A percentile compares a stretch with the other conserved stretches of the same genome.
Conservation (phyloP, 2,797 vertebrate species). For the Lepus oiostolus region DNA sequence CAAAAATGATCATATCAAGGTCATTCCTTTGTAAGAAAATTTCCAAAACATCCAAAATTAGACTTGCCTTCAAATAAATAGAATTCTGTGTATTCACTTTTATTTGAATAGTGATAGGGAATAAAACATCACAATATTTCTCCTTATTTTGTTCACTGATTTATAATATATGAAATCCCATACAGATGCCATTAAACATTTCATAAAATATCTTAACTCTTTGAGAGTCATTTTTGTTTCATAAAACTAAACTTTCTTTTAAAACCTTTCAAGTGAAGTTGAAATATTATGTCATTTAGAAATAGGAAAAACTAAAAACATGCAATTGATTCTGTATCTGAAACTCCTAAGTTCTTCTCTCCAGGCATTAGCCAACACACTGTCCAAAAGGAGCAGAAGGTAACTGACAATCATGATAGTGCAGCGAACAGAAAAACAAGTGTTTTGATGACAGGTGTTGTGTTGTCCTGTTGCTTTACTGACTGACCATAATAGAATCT, state of each 20-base stretch:
- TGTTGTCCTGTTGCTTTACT: neutral
- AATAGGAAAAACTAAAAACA: neutral
- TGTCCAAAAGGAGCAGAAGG: neutral
- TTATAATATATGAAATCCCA: slow-evolving; percentile 39
- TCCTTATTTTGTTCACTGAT: slow-evolving; percentile 37
- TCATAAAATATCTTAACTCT: neutral
- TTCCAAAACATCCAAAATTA: slow-evolving; percentile 53
- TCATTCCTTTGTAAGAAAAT: slow-evolving; percentile 18
- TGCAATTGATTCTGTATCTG: neutral
- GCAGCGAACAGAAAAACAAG: neutral
- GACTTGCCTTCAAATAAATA: slow-evolving; percentile 44
- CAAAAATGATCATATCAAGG: slow-evolving; percentile 22
- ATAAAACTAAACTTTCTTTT: slow-evolving; percentile 53
- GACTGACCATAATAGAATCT: neutral
- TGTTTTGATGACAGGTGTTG: neutral
- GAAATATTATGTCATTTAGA: slow-evolving; percentile 43
- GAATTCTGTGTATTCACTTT: slow-evolving; percentile 21
- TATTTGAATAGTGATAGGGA: slow-evolving; percentile 16
- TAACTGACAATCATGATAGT: too few relatives aligned
- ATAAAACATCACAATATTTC: slow-evolving; percentile 40
- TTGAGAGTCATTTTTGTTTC: slow-evolving; percentile 26
- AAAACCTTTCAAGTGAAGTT: slow-evolving; percentile 9
- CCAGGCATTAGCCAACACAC: neutral
- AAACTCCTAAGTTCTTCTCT: neutral
- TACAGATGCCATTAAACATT: neutral